Evolutionary conservation across 2,888 invertebrate species (phyloP).

Genomic region (Philereme transversata): DNA sequence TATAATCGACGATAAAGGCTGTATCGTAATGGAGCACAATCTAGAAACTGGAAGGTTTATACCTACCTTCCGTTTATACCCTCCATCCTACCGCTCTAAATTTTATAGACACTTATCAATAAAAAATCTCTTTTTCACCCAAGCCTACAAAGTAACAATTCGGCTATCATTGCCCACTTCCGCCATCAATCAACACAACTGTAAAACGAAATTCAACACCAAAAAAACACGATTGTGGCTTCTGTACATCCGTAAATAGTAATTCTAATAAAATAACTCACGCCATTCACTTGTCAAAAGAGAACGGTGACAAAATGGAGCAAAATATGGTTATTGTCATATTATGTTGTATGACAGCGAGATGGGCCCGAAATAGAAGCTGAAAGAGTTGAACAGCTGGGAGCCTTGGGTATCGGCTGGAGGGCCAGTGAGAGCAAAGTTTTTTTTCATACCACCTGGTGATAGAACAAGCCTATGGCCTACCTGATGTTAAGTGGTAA

Average conservation of each 20-base stretch:
- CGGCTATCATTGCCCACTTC: too few relatives aligned
- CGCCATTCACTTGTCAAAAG: conserved; percentile 51
- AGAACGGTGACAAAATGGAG: conserved; percentile 50
- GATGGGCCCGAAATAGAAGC: conserved; percentile 46
- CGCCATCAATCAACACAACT: conserved; percentile 5
- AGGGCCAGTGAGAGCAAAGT: conserved; percentile 35
- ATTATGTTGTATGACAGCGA: conserved; percentile 63
- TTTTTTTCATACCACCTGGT: conserved; percentile 5
- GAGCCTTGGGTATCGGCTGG: conserved; percentile 25
- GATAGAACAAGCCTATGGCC: too few relatives aligned
- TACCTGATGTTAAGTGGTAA: too few relatives aligned
- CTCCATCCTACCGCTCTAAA: too few relatives aligned
- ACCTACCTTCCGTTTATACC: too few relatives aligned
- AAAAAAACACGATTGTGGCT: conserved; percentile 32
- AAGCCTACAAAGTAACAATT: too few relatives aligned
- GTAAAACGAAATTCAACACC: conserved; percentile 31
- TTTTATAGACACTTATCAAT: too few relatives aligned
- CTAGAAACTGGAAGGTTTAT: too few relatives aligned
- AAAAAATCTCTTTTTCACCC: too few relatives aligned
- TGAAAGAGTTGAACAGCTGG: conserved; percentile 53
- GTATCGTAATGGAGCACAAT: too few relatives aligned
- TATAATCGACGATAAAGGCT: too few relatives aligned
- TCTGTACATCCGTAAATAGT: conserved; percentile 46
- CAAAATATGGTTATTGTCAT: conserved; percentile 71
- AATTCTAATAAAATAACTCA: conserved; percentile 54